A percentile compares a stretch with the other conserved stretches of the same genome.
Conservation (phyloP, 2,797 vertebrate genomes). For the Huso huso region DNA sequence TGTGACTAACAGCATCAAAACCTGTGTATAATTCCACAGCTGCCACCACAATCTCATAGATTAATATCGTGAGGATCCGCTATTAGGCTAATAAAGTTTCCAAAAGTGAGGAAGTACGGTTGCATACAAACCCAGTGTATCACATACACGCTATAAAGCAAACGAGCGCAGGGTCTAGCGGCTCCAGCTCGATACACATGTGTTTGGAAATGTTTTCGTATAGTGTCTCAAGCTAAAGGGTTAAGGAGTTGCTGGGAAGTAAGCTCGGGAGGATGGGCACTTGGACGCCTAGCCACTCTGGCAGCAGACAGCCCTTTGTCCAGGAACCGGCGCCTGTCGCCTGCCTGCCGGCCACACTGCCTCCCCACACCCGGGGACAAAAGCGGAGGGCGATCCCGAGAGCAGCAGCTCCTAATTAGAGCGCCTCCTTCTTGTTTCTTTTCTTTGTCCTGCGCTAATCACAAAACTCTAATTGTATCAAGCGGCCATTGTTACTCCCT, state of each 20-base stretch:
- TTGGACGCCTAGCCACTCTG: slow-evolving; percentile 52
- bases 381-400: slow-evolving; percentile 27
- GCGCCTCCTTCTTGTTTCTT: slow-evolving; percentile 44
- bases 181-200: too few relatives aligned
- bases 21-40: too few relatives aligned
- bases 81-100: too few relatives aligned
- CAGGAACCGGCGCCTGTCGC: slow-evolving; percentile 64
- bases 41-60: too few relatives aligned
- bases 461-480: slow-evolving; percentile 58
- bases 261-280: slow-evolving; percentile 35
- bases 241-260: slow-evolving; percentile 46
- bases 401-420: slow-evolving; percentile 56
- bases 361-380: slow-evolving; percentile 48
- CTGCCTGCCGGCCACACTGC: slow-evolving; percentile 59
- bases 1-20: too few relatives aligned
- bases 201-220: too few relatives aligned
- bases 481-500: slow-evolving; percentile 55
- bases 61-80: too few relatives aligned
- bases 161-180: too few relatives aligned
- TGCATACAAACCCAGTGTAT: too few relatives aligned
- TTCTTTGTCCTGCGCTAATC: slow-evolving; percentile 55
- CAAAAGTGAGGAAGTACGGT: too few relatives aligned
- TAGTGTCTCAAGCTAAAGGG: slow-evolving; percentile 43
- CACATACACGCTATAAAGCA: too few relatives aligned
- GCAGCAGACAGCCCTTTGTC: slow-evolving; percentile 69